A percentile compares a stretch with the other conserved stretches of the same genome.
Evolutionary conservation across 2,888 invertebrate species (phyloP).

Genomic region (Tanypteryx hageni): DNA sequence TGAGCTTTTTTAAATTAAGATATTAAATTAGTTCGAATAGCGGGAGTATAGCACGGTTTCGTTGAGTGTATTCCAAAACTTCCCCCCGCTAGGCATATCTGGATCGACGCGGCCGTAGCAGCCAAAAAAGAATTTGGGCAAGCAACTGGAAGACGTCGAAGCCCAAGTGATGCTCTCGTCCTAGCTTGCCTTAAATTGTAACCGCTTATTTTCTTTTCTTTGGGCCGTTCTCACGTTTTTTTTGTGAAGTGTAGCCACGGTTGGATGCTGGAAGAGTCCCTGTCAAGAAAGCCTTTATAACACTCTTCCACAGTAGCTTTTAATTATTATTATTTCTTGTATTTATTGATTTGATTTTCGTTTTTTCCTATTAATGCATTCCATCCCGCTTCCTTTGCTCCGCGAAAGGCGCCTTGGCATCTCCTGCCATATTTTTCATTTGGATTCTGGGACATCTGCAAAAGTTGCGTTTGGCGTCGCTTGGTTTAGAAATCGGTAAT

Average conservation of each 20-base stretch:
- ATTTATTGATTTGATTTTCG: constrained; percentile 51
- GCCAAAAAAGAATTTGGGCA: background rate
- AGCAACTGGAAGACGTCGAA: background rate
- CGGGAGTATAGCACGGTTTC: constrained; percentile 40
- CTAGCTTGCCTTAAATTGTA: background rate
- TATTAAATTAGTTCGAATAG: constrained; percentile 53
- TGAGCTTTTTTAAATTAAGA: constrained; percentile 59
- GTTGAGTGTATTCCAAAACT: constrained; percentile 27
- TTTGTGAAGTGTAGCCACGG: constrained; percentile 18
- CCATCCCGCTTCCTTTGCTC: background rate
- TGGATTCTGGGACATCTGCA: background rate
- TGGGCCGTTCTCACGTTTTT: constrained; percentile 45
- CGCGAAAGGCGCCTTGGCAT: background rate
- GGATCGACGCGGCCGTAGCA: background rate
- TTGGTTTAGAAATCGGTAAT: background rate
- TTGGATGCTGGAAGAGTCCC: constrained; percentile 36
- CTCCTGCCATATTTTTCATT: background rate
- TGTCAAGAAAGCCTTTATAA: background rate
- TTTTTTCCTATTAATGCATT: background rate
- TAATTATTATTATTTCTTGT: constrained; percentile 49
- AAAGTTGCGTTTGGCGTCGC: background rate
- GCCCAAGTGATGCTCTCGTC: background rate
- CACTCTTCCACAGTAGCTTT: background rate
- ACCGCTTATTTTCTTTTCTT: background rate
- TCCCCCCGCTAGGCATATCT: constrained; percentile 15